Conservation (phyloP, 2,113 vertebrate species). For the Crotophaga sulcirostris region DNA sequence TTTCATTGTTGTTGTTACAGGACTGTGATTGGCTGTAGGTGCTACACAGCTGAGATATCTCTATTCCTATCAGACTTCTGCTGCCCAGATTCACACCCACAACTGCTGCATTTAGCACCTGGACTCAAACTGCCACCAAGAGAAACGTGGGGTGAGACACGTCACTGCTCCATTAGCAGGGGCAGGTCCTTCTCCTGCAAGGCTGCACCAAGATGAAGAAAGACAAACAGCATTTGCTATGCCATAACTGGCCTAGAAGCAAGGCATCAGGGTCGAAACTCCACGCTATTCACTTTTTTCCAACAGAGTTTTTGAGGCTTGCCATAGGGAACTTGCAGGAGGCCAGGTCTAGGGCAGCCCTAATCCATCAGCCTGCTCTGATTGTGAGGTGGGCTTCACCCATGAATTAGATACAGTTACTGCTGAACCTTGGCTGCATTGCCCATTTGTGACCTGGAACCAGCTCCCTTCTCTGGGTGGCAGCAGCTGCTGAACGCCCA, state of each 20-base stretch:
- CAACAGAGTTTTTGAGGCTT: neutral
- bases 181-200: neutral
- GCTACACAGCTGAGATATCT: neutral
- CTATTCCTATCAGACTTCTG: neutral
- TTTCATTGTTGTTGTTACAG: rapidly evolving
- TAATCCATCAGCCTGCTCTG: neutral
- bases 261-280: neutral
- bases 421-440: neutral
- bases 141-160: neutral
- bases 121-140: neutral
- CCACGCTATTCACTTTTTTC: neutral
- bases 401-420: neutral
- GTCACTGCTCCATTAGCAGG: rapidly evolving
- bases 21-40: neutral
- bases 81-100: neutral
- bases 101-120: rapidly evolving
- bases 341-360: neutral
- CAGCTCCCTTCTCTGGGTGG: neutral
- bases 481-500: rapidly evolving
- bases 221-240: neutral
- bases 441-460: neutral
- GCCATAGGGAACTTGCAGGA: neutral
- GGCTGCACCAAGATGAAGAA: neutral
- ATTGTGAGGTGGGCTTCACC: rapidly evolving
- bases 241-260: neutral